Evolutionary conservation across 2,797 vertebrate species (phyloP).

Genomic region (Nasua narica): DNA sequence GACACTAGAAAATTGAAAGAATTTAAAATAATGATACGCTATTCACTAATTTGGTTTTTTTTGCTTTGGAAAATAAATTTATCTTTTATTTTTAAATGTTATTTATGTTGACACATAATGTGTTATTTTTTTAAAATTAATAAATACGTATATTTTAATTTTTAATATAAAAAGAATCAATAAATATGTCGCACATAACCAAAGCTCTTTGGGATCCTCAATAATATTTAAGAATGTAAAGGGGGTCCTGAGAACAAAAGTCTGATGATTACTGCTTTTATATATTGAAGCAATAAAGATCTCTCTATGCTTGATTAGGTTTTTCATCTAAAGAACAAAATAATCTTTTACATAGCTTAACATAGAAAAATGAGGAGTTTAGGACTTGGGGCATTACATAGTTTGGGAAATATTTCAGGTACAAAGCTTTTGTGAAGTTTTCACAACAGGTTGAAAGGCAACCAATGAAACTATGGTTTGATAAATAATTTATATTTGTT

Average conservation of each 20-base stretch:
- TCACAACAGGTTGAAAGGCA: conserved; percentile 34
- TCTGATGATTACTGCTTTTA: neutral
- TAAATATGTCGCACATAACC: neutral
- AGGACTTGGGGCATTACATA: neutral
- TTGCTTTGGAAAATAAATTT: neutral
- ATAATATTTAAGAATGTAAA: neutral
- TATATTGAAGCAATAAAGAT: neutral
- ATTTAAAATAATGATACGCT: neutral
- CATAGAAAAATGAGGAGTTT: neutral
- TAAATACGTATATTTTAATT: neutral
- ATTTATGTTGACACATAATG: neutral
- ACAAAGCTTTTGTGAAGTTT: conserved; percentile 17
- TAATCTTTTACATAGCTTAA: neutral
- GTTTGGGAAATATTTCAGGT: neutral
- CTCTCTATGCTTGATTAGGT: neutral
- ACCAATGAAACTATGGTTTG: neutral
- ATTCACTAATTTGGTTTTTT: neutral
- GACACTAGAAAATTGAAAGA: neutral
- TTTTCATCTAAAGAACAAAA: neutral
- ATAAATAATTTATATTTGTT: conserved; percentile 39
- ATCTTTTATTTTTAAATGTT: neutral
- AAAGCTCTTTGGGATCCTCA: neutral
- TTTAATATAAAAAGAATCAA: neutral
- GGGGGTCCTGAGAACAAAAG: neutral
- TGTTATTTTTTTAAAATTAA: neutral